A percentile compares a stretch with the other conserved stretches of the same genome.
These are phyloP conservation scores for Chrysodeixis includens DNA, from an alignment of 2,888 invertebrate species.

Conservation along the genomic window DNA sequence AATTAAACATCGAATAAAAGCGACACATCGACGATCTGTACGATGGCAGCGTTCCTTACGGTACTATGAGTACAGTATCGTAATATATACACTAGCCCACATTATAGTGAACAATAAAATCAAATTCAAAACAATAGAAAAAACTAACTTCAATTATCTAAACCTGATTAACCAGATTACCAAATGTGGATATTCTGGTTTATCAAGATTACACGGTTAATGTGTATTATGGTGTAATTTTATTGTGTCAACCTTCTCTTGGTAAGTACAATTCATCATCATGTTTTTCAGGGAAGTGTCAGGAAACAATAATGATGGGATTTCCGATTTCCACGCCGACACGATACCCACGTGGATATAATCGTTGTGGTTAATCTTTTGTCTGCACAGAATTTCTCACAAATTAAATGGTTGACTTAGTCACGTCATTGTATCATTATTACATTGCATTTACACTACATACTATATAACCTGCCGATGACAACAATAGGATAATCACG, in stretches of 20 bases:
- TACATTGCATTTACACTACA: conserved; percentile 31
- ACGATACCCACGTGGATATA: conserved; percentile 58
- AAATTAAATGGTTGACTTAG: conserved; percentile 68
- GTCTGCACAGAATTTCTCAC: conserved; percentile 77
- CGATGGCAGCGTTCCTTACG: conserved; percentile 18
- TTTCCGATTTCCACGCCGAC: conserved; percentile 83
- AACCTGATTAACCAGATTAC: conserved; percentile 79
- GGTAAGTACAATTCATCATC: conserved; percentile 63
- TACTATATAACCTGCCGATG: conserved; percentile 26
- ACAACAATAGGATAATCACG: conserved; percentile 21
- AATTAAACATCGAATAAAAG: conserved; percentile 37
- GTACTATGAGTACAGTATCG: conserved; percentile 40
- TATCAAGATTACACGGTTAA: conserved; percentile 75
- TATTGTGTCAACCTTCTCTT: conserved; percentile 69
- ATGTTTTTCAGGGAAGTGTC: conserved; percentile 77
- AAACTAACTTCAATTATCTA: conserved; percentile 70
- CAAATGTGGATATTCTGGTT: conserved; percentile 80
- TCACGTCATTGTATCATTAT: conserved; percentile 70
- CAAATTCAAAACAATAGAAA: conserved; percentile 70
- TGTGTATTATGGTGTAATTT: conserved; percentile 75
- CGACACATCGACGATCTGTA: conserved; percentile 27
- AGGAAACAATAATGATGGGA: conserved; percentile 82
- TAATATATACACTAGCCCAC: conserved; percentile 31
- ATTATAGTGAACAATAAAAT: conserved; percentile 51
- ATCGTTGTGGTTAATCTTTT: conserved; percentile 73